Evolutionary conservation across 2,797 vertebrate species (phyloP).

Genomic region (Psittacula echo): DNA sequence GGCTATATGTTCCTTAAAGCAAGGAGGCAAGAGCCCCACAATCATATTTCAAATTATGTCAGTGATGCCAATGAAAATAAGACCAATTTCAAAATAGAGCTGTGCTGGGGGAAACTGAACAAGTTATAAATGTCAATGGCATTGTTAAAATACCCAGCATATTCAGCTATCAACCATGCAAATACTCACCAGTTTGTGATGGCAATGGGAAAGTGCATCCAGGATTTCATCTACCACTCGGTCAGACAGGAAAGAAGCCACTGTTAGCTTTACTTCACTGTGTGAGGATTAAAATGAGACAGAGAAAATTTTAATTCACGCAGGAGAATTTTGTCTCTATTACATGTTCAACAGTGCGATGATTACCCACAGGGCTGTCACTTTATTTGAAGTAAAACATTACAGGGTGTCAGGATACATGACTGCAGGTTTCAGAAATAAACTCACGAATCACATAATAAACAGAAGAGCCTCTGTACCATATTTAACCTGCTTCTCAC

Average conservation of each 20-base stretch:
- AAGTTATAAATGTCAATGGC: not conserved
- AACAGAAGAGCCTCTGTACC: slow-evolving; percentile 65
- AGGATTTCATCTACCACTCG: slow-evolving; percentile 96
- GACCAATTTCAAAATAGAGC: not conserved
- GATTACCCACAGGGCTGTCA: slow-evolving; percentile 17
- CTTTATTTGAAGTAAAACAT: slow-evolving; percentile 41
- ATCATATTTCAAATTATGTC: not conserved
- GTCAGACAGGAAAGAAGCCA: slow-evolving; percentile 95
- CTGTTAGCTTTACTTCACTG: slow-evolving; percentile 94
- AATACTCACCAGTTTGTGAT: slow-evolving; percentile 89
- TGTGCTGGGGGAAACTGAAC: not conserved
- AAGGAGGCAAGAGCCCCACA: not conserved
- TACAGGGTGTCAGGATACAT: slow-evolving; percentile 32
- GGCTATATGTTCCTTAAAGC: not conserved
- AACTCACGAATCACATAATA: slow-evolving; percentile 57
- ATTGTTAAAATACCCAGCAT: not conserved
- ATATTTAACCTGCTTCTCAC: slow-evolving; percentile 44
- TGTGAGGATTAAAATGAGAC: slow-evolving; percentile 42
- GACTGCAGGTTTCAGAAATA: slow-evolving; percentile 55
- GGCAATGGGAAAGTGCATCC: slow-evolving; percentile 91
- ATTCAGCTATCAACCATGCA: not conserved
- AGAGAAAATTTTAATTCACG: not conserved
- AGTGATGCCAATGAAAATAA: not conserved
- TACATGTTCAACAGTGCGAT: not conserved
- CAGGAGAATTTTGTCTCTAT: not conserved